A percentile compares a stretch with the other conserved stretches of the same genome.
These are phyloP conservation scores for Poliocrania exsul DNA, from an alignment of 2,797 vertebrate species.

Conservation along the genomic window DNA sequence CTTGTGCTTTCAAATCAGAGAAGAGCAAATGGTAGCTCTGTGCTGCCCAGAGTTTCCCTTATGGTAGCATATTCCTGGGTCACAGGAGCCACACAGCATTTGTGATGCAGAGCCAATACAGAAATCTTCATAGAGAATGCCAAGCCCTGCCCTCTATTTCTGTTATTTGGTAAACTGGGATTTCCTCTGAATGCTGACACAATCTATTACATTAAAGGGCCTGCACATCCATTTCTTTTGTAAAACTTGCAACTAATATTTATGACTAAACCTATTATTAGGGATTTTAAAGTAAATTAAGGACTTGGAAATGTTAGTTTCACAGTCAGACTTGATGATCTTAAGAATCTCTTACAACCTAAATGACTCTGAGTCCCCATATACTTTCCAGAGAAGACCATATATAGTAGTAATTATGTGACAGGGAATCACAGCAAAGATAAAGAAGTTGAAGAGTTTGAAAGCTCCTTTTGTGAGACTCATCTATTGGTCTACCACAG, in stretches of 20 bases:
- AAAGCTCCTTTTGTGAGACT: background rate
- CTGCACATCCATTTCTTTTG: background rate
- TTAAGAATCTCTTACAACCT: background rate
- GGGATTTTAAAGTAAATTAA: background rate
- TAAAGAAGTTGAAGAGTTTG: background rate
- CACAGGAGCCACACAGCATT: background rate
- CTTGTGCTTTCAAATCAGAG: background rate
- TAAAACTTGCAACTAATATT: background rate
- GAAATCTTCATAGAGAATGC: background rate
- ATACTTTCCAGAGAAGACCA: background rate
- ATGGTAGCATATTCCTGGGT: background rate
- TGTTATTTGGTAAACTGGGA: background rate
- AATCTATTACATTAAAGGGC: background rate
- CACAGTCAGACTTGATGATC: background rate
- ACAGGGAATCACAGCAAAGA: background rate
- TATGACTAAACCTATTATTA: background rate
- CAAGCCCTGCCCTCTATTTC: background rate
- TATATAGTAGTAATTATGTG: background rate
- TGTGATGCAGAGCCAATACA: background rate
- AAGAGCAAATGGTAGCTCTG: background rate
- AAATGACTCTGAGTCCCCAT: background rate
- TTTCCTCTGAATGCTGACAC: background rate
- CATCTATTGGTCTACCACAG: background rate
- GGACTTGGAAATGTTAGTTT: background rate
- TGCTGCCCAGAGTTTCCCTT: background rate